A percentile compares a stretch with the other conserved stretches of the same genome.
Conservation (phyloP, 2,797 vertebrate genomes). For the Schizothorax lantsangensis region DNA sequence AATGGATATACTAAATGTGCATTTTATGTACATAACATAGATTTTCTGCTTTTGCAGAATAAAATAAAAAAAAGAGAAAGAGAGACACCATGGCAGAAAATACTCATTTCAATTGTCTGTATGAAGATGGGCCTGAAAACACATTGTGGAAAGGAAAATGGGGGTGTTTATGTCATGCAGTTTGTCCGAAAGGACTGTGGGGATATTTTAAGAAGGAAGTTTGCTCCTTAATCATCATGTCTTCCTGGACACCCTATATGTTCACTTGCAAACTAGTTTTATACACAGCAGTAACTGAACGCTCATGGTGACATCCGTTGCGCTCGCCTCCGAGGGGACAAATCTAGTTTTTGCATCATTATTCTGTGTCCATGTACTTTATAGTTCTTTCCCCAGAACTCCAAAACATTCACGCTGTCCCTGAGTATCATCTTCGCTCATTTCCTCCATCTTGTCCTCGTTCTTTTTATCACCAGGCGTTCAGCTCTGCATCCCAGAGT, state of each 20-base stretch:
- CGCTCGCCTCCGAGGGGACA: background rate
- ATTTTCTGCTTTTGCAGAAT: constrained; percentile 42
- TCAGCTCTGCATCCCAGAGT: constrained; percentile 47
- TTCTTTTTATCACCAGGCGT: constrained; percentile 10
- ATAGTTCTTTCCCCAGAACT: constrained; percentile 14
- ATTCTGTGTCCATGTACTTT: background rate
- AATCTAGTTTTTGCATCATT: constrained; percentile 1
- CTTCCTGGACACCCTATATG: constrained; percentile 7
- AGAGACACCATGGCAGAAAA: constrained; percentile 13
- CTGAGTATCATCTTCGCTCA: constrained; percentile 58
- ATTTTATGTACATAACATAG: constrained; percentile 51
- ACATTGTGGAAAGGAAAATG: constrained; percentile 4
- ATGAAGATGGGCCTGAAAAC: constrained; percentile 7
- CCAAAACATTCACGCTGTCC: constrained; percentile 46
- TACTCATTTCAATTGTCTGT: background rate
- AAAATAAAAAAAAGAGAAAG: background rate
- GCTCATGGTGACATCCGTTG: constrained; percentile 19
- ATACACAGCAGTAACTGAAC: constrained; percentile 38
- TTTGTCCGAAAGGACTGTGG: constrained; percentile 55
- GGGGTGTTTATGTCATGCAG: constrained; percentile 46
- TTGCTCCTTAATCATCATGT: background rate
- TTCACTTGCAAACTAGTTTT: constrained; percentile 56
- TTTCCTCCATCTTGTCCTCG: constrained; percentile 11
- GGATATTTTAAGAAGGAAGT: constrained; percentile 15
- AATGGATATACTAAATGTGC: constrained; percentile 42